Evolutionary conservation across 2,113 vertebrate genomes (phyloP).

Genomic region (Australoheros scitulus): DNA sequence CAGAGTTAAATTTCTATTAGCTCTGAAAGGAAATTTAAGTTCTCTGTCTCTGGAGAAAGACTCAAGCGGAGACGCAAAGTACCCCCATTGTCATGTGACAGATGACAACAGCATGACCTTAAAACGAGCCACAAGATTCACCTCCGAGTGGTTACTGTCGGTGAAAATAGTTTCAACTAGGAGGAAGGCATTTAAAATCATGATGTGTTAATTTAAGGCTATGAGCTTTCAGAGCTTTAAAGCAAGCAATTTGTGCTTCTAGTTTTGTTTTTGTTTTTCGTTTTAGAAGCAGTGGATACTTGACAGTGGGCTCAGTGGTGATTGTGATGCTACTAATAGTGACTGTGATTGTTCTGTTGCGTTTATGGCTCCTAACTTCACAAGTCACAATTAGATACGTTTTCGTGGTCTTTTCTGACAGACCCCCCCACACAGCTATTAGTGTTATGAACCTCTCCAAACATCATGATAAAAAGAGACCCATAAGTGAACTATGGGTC

Average conservation of each 20-base stretch:
- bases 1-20: conserved; percentile 84
- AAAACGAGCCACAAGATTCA: conserved; percentile 64
- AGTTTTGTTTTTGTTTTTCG: conserved; percentile 11
- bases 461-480: conserved; percentile 10
- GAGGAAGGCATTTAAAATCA: conserved; percentile 56
- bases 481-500: conserved; percentile 6
- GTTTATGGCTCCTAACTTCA: conserved; percentile 10
- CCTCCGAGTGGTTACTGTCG: conserved; percentile 65
- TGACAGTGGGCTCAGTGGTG: conserved; percentile 19
- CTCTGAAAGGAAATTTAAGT: conserved; percentile 77
- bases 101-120: conserved; percentile 67
- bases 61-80: conserved; percentile 66
- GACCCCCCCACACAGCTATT: conserved; percentile 2
- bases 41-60: conserved; percentile 69
- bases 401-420: background rate
- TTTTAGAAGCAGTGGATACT: conserved; percentile 11
- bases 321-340: conserved; percentile 17
- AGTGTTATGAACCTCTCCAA: background rate
- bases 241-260: conserved; percentile 35
- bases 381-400: conserved; percentile 16
- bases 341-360: conserved; percentile 18
- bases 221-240: conserved; percentile 32
- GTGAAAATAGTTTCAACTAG: conserved; percentile 52
- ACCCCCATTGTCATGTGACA: conserved; percentile 73
- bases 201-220: conserved; percentile 55